phyloP scores from a whole-genome alignment of 2,888 invertebrate genomes.

The Eledone cirrhosa region DNA sequence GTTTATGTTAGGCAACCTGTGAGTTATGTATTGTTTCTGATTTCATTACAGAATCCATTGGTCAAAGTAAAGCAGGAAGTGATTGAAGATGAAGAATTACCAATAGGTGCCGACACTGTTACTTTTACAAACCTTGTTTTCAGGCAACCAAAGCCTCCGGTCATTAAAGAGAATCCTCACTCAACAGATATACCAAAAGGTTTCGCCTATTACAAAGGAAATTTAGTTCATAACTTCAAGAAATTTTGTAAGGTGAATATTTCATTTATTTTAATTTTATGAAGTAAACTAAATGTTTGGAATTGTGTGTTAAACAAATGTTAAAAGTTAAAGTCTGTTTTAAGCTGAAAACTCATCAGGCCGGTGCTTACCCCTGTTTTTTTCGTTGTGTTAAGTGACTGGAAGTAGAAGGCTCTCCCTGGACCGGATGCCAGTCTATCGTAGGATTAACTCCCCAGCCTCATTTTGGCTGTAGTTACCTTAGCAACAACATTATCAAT shows the following conservation, averaged over 20 bases:
- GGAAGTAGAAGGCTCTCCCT: too few relatives aligned
- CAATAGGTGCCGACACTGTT: too few relatives aligned
- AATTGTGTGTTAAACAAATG: too few relatives aligned
- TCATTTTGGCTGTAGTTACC: too few relatives aligned
- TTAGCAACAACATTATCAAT: too few relatives aligned
- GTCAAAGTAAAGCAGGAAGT: not conserved
- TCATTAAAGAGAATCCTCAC: not conserved
- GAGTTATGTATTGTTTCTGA: not conserved
- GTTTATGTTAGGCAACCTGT: not conserved
- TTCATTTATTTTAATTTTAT: too few relatives aligned
- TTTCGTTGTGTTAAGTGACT: too few relatives aligned
- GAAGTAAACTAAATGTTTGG: too few relatives aligned
- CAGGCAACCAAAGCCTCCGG: not conserved
- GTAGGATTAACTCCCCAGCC: too few relatives aligned
- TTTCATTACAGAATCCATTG: constrained; percentile 5
- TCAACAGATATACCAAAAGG: constrained; percentile 5
- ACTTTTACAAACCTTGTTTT: not conserved
- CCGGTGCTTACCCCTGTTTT: not conserved
- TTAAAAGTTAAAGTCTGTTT: too few relatives aligned
- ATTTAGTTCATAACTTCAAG: not conserved
- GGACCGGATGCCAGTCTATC: too few relatives aligned
- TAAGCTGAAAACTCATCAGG: too few relatives aligned
- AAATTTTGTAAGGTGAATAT: not conserved
- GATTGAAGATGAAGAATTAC: not conserved
- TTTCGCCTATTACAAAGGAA: not conserved